Evolutionary conservation across 2,888 invertebrate genomes (phyloP), one percentile per base, ranked within the genome.

Genomic region (Sepiola atlantica): DNA sequence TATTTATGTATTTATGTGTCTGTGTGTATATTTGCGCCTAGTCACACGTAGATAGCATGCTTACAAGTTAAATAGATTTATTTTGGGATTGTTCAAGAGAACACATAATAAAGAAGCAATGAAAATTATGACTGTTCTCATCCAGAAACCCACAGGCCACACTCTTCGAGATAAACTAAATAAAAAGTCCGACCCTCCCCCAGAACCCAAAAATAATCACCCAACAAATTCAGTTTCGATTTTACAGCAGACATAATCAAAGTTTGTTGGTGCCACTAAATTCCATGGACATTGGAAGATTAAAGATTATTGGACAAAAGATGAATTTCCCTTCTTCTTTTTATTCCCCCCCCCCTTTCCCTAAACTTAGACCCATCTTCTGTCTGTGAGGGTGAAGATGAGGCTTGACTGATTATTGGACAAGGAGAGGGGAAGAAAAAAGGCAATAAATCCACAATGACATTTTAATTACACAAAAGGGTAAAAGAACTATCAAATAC

Each of bases 251-350:
- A n/a, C 77, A 77, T 32, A 77, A 32, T 2, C 77, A 77, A 61
- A 77, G 77, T 77, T 77, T 77, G 77, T n/a, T 77, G 77, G 77
- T 77, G 77, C 77, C n/a, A n/a, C 77, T 77, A 77, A 77, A 77
- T n/a, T 77, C 14, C 32, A n/a, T n/a, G 32, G 77, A 32, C 77
- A 77, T 14, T 32, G 77, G n/a, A 77, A n/a, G 77, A 77, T 77
- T 77, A 77, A 32, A 77, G 77, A 77, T 77, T 77, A 77, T 77
- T 77, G 77, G 77, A 77, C n/a, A 77, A 77, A 77, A 77, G 77
- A 77, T 77, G 14, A 77, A n/a, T 77, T 77, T 77, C n/a, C 14
- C n/a, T 12, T n/a, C 18, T 18, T 77, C 21, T 21, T 32, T n/a
- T n/a, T n/a, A n/a, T 1, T 77, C 16, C 32, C 77, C 32, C 1